These are phyloP conservation scores for Rhamphomyia laevipes DNA, from an alignment of 2,888 invertebrate genomes.

Conservation along the genomic window DNA sequence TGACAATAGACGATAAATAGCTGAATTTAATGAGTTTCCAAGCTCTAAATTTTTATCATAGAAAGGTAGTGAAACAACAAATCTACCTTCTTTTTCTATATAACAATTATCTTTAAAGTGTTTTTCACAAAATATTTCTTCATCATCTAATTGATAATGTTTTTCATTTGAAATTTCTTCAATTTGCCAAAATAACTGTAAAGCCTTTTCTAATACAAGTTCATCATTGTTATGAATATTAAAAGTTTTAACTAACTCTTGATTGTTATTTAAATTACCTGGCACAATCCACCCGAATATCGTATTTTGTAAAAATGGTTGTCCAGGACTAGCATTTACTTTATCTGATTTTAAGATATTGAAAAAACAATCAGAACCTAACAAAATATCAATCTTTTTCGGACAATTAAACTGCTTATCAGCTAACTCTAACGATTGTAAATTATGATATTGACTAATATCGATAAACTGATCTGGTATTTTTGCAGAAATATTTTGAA, in stretches of 20 bases:
- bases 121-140: slow-evolving; percentile 9
- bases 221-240: neutral
- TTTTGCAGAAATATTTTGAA: neutral
- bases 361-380: no score
- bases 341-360: no score
- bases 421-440: no score
- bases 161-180: slow-evolving; percentile 8
- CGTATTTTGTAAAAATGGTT: slow-evolving; percentile 6
- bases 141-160: slow-evolving; percentile 8
- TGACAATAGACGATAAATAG: neutral
- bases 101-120: slow-evolving; percentile 4
- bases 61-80: slow-evolving; percentile 10
- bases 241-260: neutral
- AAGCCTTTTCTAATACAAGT: neutral
- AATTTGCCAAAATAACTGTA: slow-evolving; percentile 12
- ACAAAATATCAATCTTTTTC: no score
- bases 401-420: no score
- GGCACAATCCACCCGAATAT: slow-evolving; percentile 8
- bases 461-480: neutral
- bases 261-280: neutral
- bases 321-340: no score
- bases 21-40: neutral
- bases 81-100: slow-evolving; percentile 6
- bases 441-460: no score
- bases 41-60: neutral